Evolutionary conservation across 1,140 invertebrate genomes (phyloP), one percentile per base, ranked within the genome.

Genomic region (Liolophura sinensis): DNA sequence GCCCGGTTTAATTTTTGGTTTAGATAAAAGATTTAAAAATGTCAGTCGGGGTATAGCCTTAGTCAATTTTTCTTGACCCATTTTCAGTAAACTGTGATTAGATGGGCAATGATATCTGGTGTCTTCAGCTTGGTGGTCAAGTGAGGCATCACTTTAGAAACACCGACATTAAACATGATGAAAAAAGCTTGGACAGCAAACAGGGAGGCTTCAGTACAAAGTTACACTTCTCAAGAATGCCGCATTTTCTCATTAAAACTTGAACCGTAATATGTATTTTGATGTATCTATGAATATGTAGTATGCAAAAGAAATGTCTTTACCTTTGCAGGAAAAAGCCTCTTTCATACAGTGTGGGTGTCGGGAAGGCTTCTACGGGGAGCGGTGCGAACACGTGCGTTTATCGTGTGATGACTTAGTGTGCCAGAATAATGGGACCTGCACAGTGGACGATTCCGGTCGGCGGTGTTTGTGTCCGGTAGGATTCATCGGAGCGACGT

Each of bases 341-440:
- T 92, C 46, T 15, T 27, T 51, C 15, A 66, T 57, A 25, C 18
- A 66, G 14, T 81, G 79, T 60, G 48, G 64, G 3, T 81, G 79
- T 56, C 60, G 68, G 14, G 52, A 70, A 20, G 73, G 70, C 0
- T 77, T 71, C 56, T 61, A 67, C 12, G 79, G 79, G 1, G 46
- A 60, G 0, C 71, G 70, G 24, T 81, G 79, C 62, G 72, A 79
- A 55, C 31, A 89, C 3, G 87, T 90, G 55, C 88, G 90, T 20
- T 85, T 89, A 59, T 92, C 92, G 0, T 97, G 95, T 80, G 85
- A 87, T 24, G 91, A 93, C 73, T 87, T 88, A 20, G 92, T 93
- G 0, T 97, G 95, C 80, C 85, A 87, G 9, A 91, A 94, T 82
- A 92, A 92, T 25, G 93, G 89, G 55, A 90, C 87, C 20, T 97